These are phyloP conservation scores for Cerastoderma edule DNA, from an alignment of 2,888 invertebrate genomes.

Conservation along the genomic window DNA sequence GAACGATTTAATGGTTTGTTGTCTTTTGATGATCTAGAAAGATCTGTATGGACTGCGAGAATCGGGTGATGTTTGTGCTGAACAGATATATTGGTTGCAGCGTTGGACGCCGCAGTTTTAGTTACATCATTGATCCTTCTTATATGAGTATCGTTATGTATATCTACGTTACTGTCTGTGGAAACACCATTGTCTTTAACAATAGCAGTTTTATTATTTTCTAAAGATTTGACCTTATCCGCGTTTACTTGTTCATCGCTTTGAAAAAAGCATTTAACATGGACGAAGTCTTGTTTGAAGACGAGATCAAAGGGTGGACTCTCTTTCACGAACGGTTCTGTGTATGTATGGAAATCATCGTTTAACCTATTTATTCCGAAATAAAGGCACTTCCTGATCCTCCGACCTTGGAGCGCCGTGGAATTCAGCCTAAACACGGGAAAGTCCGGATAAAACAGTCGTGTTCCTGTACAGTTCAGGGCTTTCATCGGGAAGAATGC, in stretches of 20 bases:
- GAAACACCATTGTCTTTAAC: neutral
- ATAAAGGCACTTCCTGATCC: constrained; percentile 71
- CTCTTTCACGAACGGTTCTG: constrained; percentile 56
- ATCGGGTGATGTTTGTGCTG: too few species aligned
- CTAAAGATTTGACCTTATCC: constrained; percentile 21
- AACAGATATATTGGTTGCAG: too few species aligned
- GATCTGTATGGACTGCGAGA: too few species aligned
- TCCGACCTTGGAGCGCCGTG: constrained; percentile 45
- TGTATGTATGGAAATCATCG: constrained; percentile 68
- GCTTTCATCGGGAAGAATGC: constrained; percentile 66
- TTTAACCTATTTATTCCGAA: constrained; percentile 65
- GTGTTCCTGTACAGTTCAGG: constrained; percentile 65
- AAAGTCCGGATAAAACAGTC: constrained; percentile 63
- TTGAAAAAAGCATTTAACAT: constrained; percentile 70
- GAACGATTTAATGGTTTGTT: too few species aligned
- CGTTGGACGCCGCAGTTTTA: too few species aligned
- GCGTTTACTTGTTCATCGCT: too few species aligned
- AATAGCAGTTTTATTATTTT: constrained; percentile 12
- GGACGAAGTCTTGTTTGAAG: constrained; percentile 73
- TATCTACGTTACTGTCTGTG: neutral
- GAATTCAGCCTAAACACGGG: constrained; percentile 63
- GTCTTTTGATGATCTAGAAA: too few species aligned
- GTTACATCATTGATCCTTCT: too few species aligned
- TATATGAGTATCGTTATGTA: too few species aligned
- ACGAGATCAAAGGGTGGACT: constrained; percentile 63